Evolutionary conservation across 2,797 vertebrate genomes (phyloP).

Genomic region (Gallinago solitaria): DNA sequence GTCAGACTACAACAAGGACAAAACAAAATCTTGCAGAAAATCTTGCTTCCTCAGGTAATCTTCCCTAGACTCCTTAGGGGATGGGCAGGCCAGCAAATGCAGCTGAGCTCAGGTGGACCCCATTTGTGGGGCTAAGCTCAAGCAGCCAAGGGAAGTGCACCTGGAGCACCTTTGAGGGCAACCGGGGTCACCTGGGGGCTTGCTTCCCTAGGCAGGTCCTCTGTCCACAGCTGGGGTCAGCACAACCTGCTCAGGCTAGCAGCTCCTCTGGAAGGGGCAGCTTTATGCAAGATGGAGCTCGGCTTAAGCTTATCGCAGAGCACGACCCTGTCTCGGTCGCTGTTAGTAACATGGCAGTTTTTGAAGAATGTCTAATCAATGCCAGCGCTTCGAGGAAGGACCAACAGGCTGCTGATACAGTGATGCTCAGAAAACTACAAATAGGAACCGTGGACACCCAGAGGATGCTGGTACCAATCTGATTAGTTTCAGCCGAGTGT

Average conservation of each 20-base stretch:
- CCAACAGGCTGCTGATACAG: neutral
- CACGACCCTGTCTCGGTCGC: neutral
- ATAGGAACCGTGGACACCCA: neutral
- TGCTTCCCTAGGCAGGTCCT: neutral
- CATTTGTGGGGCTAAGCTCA: rapidly evolving
- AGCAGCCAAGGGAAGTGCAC: neutral
- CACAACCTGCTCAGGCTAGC: neutral
- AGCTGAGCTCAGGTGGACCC: neutral
- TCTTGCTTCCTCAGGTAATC: neutral
- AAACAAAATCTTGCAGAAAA: neutral
- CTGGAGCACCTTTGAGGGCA: neutral
- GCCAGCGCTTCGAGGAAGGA: neutral
- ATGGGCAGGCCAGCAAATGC: neutral
- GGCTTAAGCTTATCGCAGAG: neutral
- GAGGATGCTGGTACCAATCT: neutral
- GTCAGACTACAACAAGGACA: neutral
- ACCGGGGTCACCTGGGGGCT: neutral
- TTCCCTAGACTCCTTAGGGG: neutral
- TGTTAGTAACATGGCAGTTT: neutral
- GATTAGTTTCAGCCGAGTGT: neutral
- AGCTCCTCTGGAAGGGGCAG: neutral
- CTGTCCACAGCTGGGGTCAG: neutral
- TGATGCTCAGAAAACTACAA: neutral
- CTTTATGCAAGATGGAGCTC: neutral
- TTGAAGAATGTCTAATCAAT: neutral